These are phyloP conservation scores for Sabatieria punctata DNA, from an alignment of 2,888 invertebrate species.

Conservation along the genomic window DNA sequence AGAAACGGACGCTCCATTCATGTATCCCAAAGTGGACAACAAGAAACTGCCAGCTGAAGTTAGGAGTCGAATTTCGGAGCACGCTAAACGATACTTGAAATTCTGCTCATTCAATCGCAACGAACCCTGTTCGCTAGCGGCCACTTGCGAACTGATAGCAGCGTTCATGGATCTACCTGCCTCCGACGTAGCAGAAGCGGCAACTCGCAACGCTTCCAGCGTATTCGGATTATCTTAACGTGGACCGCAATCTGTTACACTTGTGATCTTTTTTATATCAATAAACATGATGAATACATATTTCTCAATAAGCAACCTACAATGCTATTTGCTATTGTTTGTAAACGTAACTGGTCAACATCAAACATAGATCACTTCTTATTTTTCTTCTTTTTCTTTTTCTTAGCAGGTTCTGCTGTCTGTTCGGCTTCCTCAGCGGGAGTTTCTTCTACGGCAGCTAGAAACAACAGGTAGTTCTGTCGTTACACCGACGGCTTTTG, in stretches of 20 bases:
- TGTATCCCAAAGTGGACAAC: conserved; percentile 84
- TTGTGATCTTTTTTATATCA: background rate
- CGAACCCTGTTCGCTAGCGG: conserved; percentile 82
- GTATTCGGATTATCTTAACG: conserved; percentile 42
- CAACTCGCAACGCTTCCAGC: conserved; percentile 76
- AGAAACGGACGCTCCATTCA: conserved; percentile 84
- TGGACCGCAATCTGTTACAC: background rate
- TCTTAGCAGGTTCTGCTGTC: background rate
- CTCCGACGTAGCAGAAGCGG: conserved; percentile 71
- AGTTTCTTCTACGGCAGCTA: background rate
- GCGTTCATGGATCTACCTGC: conserved; percentile 68
- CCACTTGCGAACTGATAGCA: conserved; percentile 81
- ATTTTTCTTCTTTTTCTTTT: conserved; percentile 5
- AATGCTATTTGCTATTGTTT: background rate
- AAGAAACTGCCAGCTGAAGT: conserved; percentile 73
- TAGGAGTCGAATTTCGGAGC: conserved; percentile 46
- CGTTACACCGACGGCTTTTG: too few species aligned
- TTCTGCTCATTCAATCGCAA: conserved; percentile 90
- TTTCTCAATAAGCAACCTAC: background rate
- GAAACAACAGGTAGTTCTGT: too few species aligned
- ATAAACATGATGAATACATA: too few species aligned
- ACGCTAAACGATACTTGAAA: conserved; percentile 30
- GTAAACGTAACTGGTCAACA: background rate
- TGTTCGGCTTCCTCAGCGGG: background rate
- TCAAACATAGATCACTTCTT: background rate